Percentiles rank a stretch among this genome's conserved stretches.
phyloP scores from a whole-genome alignment of 2,113 vertebrate genomes.

The Lynx canadensis region DNA sequence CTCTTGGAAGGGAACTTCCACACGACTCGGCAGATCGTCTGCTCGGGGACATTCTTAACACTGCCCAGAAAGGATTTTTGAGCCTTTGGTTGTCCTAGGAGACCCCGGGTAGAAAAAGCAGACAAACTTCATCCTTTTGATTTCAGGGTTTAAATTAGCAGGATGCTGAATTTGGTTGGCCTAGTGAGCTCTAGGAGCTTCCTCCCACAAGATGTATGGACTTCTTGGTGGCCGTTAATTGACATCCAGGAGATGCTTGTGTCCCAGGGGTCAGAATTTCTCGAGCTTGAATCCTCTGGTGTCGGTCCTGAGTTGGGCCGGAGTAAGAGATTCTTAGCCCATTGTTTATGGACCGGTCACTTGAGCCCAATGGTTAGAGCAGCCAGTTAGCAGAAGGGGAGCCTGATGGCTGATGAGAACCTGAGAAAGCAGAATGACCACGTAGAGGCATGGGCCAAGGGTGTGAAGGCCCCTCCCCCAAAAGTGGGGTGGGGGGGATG shows the following conservation, averaged over 20 bases:
- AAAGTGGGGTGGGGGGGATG: no score
- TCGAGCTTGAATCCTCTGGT: not conserved
- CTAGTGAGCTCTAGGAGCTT: not conserved
- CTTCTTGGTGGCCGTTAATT: not conserved
- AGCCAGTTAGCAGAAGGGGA: not conserved
- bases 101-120: not conserved
- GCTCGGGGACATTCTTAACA: no score
- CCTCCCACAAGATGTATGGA: fast-evolving
- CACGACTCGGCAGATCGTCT: fast-evolving
- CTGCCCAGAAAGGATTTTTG: no score
- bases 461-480: fast-evolving
- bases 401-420: fast-evolving
- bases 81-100: not conserved
- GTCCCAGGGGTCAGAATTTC: fast-evolving
- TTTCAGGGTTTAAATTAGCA: not conserved
- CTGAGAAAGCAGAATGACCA: constrained; percentile 77
- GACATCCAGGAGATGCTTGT: not conserved
- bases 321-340: not conserved
- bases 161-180: fast-evolving
- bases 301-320: not conserved
- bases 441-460: constrained; percentile 69
- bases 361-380: not conserved
- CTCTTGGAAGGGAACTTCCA: not conserved
- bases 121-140: no score
- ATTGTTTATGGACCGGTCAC: fast-evolving